A percentile compares a stretch with the other conserved stretches of the same genome.
Evolutionary conservation across 2,888 invertebrate genomes (phyloP).

Genomic region (Ctenicera cuprea): DNA sequence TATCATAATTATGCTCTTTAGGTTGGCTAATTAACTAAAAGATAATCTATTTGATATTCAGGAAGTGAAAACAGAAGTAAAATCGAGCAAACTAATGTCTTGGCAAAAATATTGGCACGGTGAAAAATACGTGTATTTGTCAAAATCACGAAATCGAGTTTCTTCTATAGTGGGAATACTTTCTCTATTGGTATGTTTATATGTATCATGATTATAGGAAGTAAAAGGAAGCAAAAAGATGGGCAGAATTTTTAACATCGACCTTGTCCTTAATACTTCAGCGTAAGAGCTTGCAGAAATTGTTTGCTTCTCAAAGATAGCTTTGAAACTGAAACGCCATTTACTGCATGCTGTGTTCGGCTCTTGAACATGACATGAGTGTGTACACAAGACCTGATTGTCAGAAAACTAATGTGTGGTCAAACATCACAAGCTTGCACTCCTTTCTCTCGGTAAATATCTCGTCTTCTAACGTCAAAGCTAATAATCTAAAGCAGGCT

Average conservation of each 20-base stretch:
- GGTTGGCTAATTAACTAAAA: too few relatives aligned
- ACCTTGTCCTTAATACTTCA: slow-evolving; percentile 17
- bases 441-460: slow-evolving; percentile 29
- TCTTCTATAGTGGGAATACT: background rate
- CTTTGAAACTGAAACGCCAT: slow-evolving; percentile 24
- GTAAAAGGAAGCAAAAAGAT: slow-evolving; percentile 3
- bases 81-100: too few relatives aligned
- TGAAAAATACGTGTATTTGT: too few relatives aligned
- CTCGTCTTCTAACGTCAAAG: slow-evolving; percentile 13
- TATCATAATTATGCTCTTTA: too few relatives aligned
- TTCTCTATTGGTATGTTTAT: background rate
- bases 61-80: too few relatives aligned
- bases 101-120: too few relatives aligned
- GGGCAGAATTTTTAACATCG: background rate
- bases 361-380: slow-evolving; percentile 17
- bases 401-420: slow-evolving; percentile 30
- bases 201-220: too few relatives aligned
- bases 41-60: too few relatives aligned
- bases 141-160: too few relatives aligned
- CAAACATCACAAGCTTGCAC: slow-evolving; percentile 19
- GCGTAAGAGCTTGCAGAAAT: slow-evolving; percentile 12
- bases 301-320: background rate
- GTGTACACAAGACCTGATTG: slow-evolving; percentile 18
- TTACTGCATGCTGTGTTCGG: slow-evolving; percentile 8
- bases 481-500: slow-evolving; percentile 10